A percentile compares a stretch with the other conserved stretches of the same genome.
Conservation (phyloP, 2,113 vertebrate genomes). For the Apodemus speciosus region DNA sequence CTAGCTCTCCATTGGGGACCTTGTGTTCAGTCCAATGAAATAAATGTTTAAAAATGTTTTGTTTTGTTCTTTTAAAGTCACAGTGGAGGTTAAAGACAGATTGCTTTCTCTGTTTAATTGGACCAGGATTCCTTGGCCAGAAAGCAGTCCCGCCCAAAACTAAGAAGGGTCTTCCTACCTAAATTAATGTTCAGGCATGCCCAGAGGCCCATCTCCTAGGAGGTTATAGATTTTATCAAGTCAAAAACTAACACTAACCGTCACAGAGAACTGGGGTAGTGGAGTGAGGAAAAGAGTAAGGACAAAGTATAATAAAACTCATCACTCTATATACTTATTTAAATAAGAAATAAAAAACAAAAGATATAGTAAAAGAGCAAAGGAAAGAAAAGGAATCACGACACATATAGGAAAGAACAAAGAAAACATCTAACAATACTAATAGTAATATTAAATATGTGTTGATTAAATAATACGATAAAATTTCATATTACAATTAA, state of each 20-base stretch:
- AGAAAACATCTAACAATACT: not conserved
- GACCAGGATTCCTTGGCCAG: not conserved
- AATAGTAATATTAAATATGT: not conserved
- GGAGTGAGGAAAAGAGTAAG: not conserved
- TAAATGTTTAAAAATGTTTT: too few species aligned
- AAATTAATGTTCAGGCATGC: not conserved
- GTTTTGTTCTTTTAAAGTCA: too few species aligned
- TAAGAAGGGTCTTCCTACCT: not conserved
- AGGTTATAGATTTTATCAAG: not conserved
- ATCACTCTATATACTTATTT: not conserved
- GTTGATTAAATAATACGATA: slow-evolving; percentile 14
- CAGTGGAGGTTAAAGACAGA: not conserved
- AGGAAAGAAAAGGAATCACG: not conserved
- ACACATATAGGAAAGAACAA: not conserved
- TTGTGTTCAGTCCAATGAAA: too few species aligned
- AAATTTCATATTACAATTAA: not conserved
- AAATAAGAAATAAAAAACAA: not conserved
- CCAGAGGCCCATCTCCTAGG: not conserved
- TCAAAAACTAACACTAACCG: not conserved
- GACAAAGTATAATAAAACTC: not conserved
- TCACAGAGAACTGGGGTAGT: not conserved
- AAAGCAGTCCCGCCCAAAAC: not conserved
- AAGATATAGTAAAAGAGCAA: not conserved
- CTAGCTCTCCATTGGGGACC: too few species aligned
- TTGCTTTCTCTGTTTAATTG: not conserved